phyloP scores from a whole-genome alignment of 2,113 vertebrate genomes.

The Nematolebias whitei region DNA sequence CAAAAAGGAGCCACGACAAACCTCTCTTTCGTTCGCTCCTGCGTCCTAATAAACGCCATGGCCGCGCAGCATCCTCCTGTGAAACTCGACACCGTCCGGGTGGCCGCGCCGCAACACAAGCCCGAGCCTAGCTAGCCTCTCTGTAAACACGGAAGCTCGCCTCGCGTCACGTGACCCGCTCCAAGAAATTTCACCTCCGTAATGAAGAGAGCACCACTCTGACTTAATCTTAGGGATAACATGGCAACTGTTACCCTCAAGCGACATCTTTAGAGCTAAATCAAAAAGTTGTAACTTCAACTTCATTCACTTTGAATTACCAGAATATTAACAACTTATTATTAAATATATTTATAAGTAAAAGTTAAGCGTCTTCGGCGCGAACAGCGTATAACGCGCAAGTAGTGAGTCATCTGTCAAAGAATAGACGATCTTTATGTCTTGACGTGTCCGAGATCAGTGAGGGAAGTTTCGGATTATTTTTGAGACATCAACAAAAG shows the following conservation, averaged over 20 bases:
- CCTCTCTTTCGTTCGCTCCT: constrained; percentile 74
- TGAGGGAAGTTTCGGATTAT: constrained; percentile 59
- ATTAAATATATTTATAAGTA: background rate
- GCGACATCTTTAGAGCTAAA: too few species aligned
- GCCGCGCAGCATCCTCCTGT: constrained; percentile 38
- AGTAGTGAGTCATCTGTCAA: fast-evolving
- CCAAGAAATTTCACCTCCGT: background rate
- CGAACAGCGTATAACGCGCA: background rate
- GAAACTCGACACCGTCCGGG: background rate
- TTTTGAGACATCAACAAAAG: background rate
- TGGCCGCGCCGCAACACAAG: constrained; percentile 5
- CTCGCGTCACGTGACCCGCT: constrained; percentile 57
- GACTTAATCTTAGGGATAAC: background rate
- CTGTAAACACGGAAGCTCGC: constrained; percentile 70
- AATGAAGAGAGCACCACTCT: background rate
- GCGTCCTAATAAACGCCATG: constrained; percentile 77
- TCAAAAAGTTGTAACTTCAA: too few species aligned
- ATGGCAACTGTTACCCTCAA: too few species aligned
- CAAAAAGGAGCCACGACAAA: constrained; percentile 13
- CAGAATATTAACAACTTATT: background rate
- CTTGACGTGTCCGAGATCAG: constrained; percentile 48
- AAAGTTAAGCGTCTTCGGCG: background rate
- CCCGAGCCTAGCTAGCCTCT: too few species aligned
- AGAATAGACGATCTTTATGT: constrained; percentile 44
- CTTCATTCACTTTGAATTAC: too few species aligned